Base-by-base conservation (phyloP, 2,113 vertebrate genomes). In the Macaca nemestrina region DNA sequence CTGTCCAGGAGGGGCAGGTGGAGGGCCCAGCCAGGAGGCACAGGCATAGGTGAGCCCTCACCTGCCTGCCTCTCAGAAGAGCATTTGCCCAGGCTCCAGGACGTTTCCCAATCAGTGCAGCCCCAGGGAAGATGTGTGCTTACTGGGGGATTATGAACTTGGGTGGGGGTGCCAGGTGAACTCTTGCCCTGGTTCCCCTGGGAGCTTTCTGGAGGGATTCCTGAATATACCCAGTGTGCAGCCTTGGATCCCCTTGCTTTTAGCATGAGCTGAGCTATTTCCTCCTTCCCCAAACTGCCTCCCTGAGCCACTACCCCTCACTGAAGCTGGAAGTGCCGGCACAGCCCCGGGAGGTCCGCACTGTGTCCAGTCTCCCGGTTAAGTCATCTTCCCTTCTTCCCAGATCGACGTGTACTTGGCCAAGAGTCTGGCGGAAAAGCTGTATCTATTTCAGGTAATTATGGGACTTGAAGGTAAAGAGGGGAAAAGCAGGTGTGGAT, bases 391-490 rank as follows among this genome's bases (percentile, higher is more conserved):
- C 32, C 94, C 86, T 98, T 75, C 48, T 94, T 95, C 61, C 94
- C 95, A 99, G 99, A 99, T 99, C 85, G 99, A 99, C 0, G 99
- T 99, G 57, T 99, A 99, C 98, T 99, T 99, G 91, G 99, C 99
- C 97, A 99, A 99, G 99, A 99, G 99, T 98, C 99, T 99, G 2
- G 98, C 99, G 79, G 99, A 99, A 90, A 99, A 99, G 97, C 99
- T 99, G 4, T 99, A 99, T 98, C 98, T 99, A 79, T 99, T 99
- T 96, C 99, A 99, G 99, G 99, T 99, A 99, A 98, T 97, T 79
- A 10, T 13, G 23, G 87, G 61, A 35, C 40, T n/a, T 57, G 59
- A 52, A n/a, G 76, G 43, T 76, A 52, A 94, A 70, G 64, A 64
- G 78, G 78, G 32, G 12, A 35, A 2, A 55, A 48, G 50, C 27